phyloP scores from a whole-genome alignment of 2,113 vertebrate species.

The Prochilodus magdalenae region DNA sequence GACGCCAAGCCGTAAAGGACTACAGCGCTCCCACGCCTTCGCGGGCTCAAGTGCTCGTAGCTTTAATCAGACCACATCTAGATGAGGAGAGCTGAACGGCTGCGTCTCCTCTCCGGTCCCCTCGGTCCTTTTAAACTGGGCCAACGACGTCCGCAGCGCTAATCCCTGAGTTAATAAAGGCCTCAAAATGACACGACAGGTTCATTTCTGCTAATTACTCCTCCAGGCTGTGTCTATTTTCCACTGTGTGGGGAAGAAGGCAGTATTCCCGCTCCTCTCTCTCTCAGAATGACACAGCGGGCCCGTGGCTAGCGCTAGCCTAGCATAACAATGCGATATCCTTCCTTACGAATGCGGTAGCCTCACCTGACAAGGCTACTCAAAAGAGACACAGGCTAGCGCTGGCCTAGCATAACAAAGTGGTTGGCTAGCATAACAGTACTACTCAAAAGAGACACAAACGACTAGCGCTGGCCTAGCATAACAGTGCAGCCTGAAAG shows the following conservation, averaged over 20 bases:
- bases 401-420: too few relatives aligned
- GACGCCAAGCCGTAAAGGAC: not conserved
- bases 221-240: slow-evolving; percentile 50
- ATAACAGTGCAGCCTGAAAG: too few relatives aligned
- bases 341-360: too few relatives aligned
- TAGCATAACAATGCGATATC: not conserved
- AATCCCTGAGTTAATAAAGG: not conserved
- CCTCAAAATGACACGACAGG: not conserved
- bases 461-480: too few relatives aligned
- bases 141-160: not conserved
- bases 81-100: not conserved
- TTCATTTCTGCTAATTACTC: slow-evolving; percentile 1
- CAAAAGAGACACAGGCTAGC: too few relatives aligned
- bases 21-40: not conserved
- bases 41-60: not conserved
- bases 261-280: not conserved
- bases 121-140: not conserved
- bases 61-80: not conserved
- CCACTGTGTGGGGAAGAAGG: not conserved
- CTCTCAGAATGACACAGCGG: not conserved
- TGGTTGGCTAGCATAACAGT: too few relatives aligned
- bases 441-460: too few relatives aligned
- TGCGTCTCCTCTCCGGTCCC: not conserved
- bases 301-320: not conserved
- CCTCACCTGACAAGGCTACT: too few relatives aligned